Base-by-base conservation (phyloP, 2,888 invertebrate genomes). In the Himalopsyche kuldschensis region DNA sequence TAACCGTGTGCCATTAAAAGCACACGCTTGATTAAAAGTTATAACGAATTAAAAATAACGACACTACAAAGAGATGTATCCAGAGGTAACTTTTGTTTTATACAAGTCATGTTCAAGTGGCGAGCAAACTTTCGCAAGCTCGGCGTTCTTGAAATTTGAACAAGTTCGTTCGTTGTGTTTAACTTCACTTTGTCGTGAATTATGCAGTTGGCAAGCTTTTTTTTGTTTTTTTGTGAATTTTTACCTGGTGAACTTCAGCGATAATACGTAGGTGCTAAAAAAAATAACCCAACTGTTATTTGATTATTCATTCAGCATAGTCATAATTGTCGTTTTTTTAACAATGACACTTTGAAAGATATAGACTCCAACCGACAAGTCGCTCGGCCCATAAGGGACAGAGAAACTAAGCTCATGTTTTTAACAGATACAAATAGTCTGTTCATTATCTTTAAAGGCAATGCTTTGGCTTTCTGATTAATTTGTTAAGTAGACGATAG, bases 121-220 rank as follows among this genome's bases (percentile, higher is more conserved):
- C 80, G 8, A 27, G 75, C 30, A 69, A 81, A 77, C 76, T 81
- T 77, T 32, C 17, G 30, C 20, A 76, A 76, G 76, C 77, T 81
- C 69, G 30, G 69, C 20, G 81, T 48, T 81, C 77, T 77, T 69
- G 35, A 32, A 76, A 24, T 55, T 76, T 76, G 81, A 76, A 81
- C 41, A 76, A 77, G 76, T 55, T 76, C 30, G 69, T 47, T 81
- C 47, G 31, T 76, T 76, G 76, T 81, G 77, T 81, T 80, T 81
- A 81, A 55, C 77, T 55, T 55, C 31, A 55, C 32, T 48, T 76
- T 27, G 81, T 55, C 47, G 48, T 31, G 27, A 81, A 76, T 81
- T 75, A 76, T 81, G 81, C 81, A 81, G 81, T 76, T 76, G 35
- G 35, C 24, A 55, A 81, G 69, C 47, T 77, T 81, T 81, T 76